Evolutionary conservation across 1,140 invertebrate species (phyloP).

Genomic region (Drosophila repletoides): DNA sequence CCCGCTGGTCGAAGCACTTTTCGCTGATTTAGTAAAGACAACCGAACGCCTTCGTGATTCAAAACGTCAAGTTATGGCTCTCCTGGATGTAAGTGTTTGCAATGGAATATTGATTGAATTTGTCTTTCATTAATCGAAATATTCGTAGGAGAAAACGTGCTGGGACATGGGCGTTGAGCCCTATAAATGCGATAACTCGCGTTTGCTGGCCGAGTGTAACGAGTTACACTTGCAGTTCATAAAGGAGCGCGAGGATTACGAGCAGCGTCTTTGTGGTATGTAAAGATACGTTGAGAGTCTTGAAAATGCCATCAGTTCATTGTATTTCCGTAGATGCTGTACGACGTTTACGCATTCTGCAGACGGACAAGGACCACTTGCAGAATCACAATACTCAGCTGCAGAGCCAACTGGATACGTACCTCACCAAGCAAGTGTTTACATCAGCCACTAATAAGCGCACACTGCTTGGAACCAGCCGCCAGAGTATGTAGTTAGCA

Average conservation of each 20-base stretch:
- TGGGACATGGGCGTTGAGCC: constrained; percentile 84
- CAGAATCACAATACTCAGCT: constrained; percentile 68
- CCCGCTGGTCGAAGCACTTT: constrained; percentile 87
- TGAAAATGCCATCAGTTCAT: not conserved
- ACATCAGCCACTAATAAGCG: constrained; percentile 31
- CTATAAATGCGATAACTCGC: constrained; percentile 87
- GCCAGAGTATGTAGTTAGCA: constrained; percentile 21
- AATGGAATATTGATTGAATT: not conserved
- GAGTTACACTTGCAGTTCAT: constrained; percentile 86
- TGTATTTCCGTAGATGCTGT: constrained; percentile 44
- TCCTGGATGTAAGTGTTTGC: constrained; percentile 67
- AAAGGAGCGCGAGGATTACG: constrained; percentile 84
- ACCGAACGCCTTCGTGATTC: constrained; percentile 88
- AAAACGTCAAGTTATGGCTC: constrained; percentile 60
- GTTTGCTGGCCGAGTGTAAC: constrained; percentile 86
- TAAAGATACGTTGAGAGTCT: not conserved
- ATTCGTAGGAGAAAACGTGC: constrained; percentile 83
- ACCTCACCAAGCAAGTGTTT: constrained; percentile 56
- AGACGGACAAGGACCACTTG: constrained; percentile 69
- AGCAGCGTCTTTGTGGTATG: constrained; percentile 68
- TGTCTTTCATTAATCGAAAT: not conserved
- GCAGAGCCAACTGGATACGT: constrained; percentile 56
- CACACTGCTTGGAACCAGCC: not conserved
- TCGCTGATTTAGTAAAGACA: constrained; percentile 88
- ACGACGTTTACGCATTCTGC: constrained; percentile 56